These are phyloP conservation scores for Falco naumanni DNA, from an alignment of 2,797 vertebrate genomes.

Conservation along the genomic window DNA sequence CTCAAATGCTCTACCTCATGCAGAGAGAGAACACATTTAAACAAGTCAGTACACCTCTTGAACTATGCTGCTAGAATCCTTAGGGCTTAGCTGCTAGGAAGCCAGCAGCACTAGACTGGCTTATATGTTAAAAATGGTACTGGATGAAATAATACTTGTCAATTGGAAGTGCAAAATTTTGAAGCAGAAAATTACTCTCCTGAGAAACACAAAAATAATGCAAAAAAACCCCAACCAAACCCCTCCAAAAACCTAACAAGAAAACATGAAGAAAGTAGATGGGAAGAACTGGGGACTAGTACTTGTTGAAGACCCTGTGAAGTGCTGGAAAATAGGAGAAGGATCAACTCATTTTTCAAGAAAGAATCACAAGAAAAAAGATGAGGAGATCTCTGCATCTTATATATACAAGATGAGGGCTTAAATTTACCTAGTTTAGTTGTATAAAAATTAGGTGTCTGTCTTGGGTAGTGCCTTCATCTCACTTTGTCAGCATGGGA, in stretches of 20 bases:
- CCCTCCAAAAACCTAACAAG: background rate
- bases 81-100: background rate
- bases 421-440: background rate
- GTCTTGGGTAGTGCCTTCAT: background rate
- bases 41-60: background rate
- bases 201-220: slow-evolving; percentile 12
- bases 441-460: background rate
- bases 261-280: background rate
- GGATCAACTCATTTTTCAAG: background rate
- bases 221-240: background rate
- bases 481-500: background rate
- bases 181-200: background rate
- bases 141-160: background rate
- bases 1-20: background rate
- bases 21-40: background rate
- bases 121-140: background rate
- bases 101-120: background rate
- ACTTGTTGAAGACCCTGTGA: background rate
- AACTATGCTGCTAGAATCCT: background rate
- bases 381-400: background rate
- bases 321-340: background rate
- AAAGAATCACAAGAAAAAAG: background rate
- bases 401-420: background rate
- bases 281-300: background rate
- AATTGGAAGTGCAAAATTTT: slow-evolving; percentile 12